These are phyloP conservation scores for Cerceris rybyensis DNA, from an alignment of 2,888 invertebrate species.

Conservation along the genomic window DNA sequence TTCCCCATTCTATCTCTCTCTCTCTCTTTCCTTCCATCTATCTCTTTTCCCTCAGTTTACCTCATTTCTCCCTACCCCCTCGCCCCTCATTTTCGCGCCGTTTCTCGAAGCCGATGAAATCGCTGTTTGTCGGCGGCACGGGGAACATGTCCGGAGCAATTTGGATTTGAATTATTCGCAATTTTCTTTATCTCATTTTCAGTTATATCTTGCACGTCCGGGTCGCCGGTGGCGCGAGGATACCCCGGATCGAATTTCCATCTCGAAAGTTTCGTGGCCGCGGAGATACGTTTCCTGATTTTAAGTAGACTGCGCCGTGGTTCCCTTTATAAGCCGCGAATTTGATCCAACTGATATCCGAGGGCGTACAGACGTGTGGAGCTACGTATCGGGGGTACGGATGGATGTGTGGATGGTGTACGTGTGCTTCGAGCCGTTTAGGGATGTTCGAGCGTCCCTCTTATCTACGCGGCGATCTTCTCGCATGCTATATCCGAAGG, in stretches of 20 bases:
- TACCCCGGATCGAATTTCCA: constrained; percentile 62
- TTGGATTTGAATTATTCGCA: constrained; percentile 79
- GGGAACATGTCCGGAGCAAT: constrained; percentile 76
- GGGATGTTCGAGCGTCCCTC: neutral
- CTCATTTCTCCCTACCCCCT: constrained; percentile 28
- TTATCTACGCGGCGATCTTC: constrained; percentile 17
- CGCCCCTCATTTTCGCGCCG: constrained; percentile 25
- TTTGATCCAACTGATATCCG: constrained; percentile 20
- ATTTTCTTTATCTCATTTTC: constrained; percentile 76
- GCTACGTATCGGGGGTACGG: too few relatives aligned
- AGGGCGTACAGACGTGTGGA: neutral
- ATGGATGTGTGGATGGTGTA: neutral
- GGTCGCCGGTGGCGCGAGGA: constrained; percentile 34
- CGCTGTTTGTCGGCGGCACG: constrained; percentile 62
- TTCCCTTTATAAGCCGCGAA: constrained; percentile 14
- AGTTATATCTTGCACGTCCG: constrained; percentile 47
- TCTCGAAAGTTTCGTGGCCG: constrained; percentile 53
- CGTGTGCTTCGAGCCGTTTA: neutral
- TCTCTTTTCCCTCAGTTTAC: constrained; percentile 30
- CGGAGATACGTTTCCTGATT: constrained; percentile 52
- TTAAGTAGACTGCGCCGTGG: constrained; percentile 34
- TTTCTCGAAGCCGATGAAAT: constrained; percentile 66
- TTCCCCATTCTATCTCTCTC: constrained; percentile 46
- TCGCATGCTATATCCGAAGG: neutral
- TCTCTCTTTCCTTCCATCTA: constrained; percentile 19